Conservation (phyloP, 2,888 invertebrate genomes). For the Amaurobius ferox region DNA sequence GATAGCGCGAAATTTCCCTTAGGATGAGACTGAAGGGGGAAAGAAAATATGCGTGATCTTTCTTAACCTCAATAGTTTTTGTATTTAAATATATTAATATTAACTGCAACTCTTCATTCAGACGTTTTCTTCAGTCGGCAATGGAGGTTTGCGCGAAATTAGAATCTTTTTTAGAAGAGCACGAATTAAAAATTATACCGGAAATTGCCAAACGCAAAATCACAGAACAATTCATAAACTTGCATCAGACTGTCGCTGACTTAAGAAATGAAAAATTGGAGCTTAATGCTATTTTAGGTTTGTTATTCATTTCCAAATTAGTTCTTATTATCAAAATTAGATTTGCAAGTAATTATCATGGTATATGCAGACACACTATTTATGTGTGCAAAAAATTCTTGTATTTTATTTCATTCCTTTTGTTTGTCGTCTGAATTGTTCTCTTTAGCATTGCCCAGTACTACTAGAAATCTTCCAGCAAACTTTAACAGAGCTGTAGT, state of each 20-base stretch:
- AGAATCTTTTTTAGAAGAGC: conserved; percentile 55
- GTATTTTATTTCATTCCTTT: background rate
- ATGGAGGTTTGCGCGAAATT: conserved; percentile 67
- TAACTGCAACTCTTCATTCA: background rate
- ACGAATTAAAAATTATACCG: conserved; percentile 45
- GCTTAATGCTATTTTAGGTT: conserved; percentile 56
- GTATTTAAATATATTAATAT: background rate
- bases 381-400: background rate
- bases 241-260: conserved; percentile 23
- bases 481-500: too few species aligned
- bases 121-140: conserved; percentile 25
- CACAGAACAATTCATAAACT: conserved; percentile 22
- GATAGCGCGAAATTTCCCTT: too few species aligned
- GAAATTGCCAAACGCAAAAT: conserved; percentile 37
- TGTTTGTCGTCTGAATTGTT: too few species aligned
- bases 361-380: background rate
- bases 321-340: too few species aligned
- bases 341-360: background rate
- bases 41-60: too few species aligned
- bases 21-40: too few species aligned
- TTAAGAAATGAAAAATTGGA: conserved; percentile 50
- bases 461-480: too few species aligned
- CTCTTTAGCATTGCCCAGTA: too few species aligned
- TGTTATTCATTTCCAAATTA: background rate
- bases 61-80: too few species aligned